Percentiles rank a stretch among this genome's conserved stretches.
phyloP scores from a whole-genome alignment of 2,888 invertebrate genomes.

The Chymomyza procnemis region DNA sequence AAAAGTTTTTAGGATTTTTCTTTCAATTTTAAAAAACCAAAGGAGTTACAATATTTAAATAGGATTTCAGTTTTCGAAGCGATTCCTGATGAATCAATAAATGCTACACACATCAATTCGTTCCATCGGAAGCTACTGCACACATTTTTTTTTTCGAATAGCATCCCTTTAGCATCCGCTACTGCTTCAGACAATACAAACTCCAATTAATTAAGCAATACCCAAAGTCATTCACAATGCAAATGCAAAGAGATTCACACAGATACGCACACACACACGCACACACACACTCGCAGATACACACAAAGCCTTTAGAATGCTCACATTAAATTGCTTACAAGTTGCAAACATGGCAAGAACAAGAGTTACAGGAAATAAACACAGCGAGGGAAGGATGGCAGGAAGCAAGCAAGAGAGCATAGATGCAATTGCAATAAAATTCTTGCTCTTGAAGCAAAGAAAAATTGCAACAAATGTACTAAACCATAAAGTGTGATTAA shows the following conservation, averaged over 20 bases:
- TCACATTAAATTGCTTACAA: conserved; percentile 68
- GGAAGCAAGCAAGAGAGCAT: neutral
- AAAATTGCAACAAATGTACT: conserved; percentile 72
- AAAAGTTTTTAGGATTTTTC: no score
- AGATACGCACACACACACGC: conserved; percentile 15
- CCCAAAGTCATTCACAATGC: conserved; percentile 63
- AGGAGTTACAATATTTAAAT: no score
- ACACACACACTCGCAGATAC: neutral
- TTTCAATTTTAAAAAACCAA: no score
- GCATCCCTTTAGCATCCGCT: no score
- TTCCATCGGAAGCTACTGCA: no score
- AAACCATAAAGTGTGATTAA: conserved; percentile 72
- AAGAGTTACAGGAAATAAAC: conserved; percentile 3
- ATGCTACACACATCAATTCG: no score
- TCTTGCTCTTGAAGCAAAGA: conserved; percentile 63
- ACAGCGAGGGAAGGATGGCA: conserved; percentile 17
- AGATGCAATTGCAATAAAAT: conserved; percentile 67
- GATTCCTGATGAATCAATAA: no score
- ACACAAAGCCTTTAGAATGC: conserved; percentile 28
- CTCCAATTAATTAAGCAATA: conserved; percentile 67
- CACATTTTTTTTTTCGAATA: no score
- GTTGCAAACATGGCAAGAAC: conserved; percentile 57
- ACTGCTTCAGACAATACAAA: no score
- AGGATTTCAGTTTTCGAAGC: no score
- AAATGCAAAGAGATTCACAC: neutral